These are phyloP conservation scores for Oophaga sylvatica DNA, from an alignment of 2,797 vertebrate species.

Conservation along the genomic window DNA sequence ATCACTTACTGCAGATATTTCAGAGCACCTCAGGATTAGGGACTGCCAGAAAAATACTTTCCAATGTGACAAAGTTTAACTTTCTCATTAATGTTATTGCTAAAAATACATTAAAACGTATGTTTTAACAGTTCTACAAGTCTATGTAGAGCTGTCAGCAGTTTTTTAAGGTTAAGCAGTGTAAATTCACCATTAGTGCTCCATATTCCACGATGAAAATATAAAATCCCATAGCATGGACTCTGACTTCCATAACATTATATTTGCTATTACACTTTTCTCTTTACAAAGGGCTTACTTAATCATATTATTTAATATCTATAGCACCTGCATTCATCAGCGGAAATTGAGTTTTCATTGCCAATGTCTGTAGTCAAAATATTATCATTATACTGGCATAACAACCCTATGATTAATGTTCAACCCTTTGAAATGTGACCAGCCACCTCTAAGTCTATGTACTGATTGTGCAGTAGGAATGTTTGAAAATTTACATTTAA, in stretches of 20 bases:
- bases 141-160: too few relatives aligned
- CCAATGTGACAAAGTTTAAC: too few relatives aligned
- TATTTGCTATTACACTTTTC: background rate
- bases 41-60: too few relatives aligned
- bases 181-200: background rate
- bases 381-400: background rate
- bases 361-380: background rate
- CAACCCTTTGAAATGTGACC: background rate
- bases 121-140: too few relatives aligned
- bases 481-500: background rate
- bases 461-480: background rate
- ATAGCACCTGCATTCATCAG: background rate
- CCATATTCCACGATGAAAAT: background rate
- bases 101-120: too few relatives aligned
- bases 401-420: background rate
- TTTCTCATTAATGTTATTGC: too few relatives aligned
- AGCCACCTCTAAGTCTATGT: background rate
- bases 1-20: too few relatives aligned
- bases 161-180: too few relatives aligned
- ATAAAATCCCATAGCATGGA: background rate
- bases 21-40: too few relatives aligned
- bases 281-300: background rate
- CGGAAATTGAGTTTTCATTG: background rate
- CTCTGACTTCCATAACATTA: background rate
- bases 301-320: background rate